phyloP scores from a whole-genome alignment of 2,888 invertebrate genomes.

The Lymantria dispar region DNA sequence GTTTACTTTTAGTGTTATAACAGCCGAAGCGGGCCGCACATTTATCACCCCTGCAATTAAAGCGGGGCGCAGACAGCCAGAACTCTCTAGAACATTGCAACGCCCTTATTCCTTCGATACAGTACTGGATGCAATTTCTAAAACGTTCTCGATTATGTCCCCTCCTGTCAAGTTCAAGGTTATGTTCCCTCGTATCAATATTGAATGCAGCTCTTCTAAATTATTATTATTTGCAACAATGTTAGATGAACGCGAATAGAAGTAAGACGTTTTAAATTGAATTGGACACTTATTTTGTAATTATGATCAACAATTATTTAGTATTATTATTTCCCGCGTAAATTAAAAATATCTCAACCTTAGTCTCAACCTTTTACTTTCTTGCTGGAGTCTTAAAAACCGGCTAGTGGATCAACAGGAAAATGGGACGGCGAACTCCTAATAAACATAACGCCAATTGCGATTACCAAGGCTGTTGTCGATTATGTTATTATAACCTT shows the following conservation, averaged over 20 bases:
- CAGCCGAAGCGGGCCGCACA: conserved; percentile 2
- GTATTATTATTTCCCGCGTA: too few species aligned
- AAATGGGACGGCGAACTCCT: too few species aligned
- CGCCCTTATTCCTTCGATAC: background rate
- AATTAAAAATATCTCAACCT: too few species aligned
- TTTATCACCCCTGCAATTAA: conserved; percentile 19
- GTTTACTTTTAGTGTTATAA: too few species aligned
- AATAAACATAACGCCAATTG: too few species aligned
- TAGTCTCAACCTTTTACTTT: too few species aligned
- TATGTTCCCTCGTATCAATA: background rate
- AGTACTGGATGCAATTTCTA: conserved; percentile 8
- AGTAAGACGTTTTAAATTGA: background rate
- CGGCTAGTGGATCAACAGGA: too few species aligned
- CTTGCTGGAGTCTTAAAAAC: too few species aligned
- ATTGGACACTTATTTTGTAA: background rate
- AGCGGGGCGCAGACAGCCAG: background rate
- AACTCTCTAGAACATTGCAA: conserved; percentile 12
- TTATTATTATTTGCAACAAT: background rate
- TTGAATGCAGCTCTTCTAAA: background rate
- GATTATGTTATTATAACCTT: too few species aligned
- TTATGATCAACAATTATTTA: too few species aligned
- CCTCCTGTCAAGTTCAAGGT: conserved; percentile 35
- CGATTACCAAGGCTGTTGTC: too few species aligned
- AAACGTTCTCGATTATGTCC: conserved; percentile 23
- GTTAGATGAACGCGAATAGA: too few species aligned